These are phyloP conservation scores for Chaetodon trifasciatus DNA, from an alignment of 2,797 vertebrate genomes.

Conservation along the genomic window DNA sequence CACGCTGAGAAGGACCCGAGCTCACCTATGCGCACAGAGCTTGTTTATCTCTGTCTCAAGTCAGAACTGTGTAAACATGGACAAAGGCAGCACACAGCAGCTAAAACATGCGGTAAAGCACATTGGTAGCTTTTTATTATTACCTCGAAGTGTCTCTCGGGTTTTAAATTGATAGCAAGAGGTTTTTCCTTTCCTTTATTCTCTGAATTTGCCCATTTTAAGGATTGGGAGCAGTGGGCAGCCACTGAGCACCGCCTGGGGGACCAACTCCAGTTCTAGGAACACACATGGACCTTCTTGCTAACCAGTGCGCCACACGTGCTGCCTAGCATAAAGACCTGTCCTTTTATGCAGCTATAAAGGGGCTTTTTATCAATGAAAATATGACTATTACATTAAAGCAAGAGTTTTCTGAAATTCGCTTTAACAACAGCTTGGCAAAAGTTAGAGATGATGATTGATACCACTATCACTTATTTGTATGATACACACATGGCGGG, in stretches of 20 bases:
- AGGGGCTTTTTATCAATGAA: background rate
- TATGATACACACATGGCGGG: background rate
- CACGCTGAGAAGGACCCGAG: constrained; percentile 38
- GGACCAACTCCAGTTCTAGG: too few relatives aligned
- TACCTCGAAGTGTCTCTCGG: too few relatives aligned
- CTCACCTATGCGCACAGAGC: constrained; percentile 34
- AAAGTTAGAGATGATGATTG: too few relatives aligned
- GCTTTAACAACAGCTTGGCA: background rate
- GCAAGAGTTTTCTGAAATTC: background rate
- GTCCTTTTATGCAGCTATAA: background rate
- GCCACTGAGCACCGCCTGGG: too few relatives aligned
- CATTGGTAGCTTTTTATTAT: too few relatives aligned
- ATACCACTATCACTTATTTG: background rate
- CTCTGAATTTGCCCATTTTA: too few relatives aligned
- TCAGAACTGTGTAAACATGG: constrained; percentile 35
- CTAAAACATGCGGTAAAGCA: constrained; percentile 1
- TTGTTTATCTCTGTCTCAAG: constrained; percentile 53
- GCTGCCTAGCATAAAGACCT: too few relatives aligned
- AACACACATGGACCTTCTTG: too few relatives aligned
- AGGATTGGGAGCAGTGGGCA: too few relatives aligned
- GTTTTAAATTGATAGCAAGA: too few relatives aligned
- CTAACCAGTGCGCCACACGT: too few relatives aligned
- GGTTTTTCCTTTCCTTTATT: too few relatives aligned
- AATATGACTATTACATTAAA: background rate
- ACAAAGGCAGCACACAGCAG: constrained; percentile 31